These are phyloP conservation scores for Macrocentrus cingulum DNA, from an alignment of 1,140 invertebrate species.

Conservation along the genomic window DNA sequence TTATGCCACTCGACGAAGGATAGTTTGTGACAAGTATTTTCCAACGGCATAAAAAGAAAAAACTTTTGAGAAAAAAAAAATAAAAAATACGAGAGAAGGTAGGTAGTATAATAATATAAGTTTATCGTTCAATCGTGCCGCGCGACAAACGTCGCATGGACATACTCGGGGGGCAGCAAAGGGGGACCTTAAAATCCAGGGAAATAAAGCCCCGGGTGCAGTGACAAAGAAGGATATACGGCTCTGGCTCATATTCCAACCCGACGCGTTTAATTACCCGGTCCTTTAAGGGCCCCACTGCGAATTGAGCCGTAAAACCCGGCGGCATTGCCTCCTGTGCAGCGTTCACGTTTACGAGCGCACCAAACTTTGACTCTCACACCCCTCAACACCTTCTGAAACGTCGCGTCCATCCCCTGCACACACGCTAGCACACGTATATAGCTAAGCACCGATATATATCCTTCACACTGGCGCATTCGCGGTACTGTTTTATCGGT, in stretches of 20 bases:
- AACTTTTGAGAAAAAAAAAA: not conserved
- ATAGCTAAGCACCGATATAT: not conserved
- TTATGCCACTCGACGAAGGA: not conserved
- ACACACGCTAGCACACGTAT: not conserved
- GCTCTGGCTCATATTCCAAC: slow-evolving; percentile 21
- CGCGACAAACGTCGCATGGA: slow-evolving; percentile 12
- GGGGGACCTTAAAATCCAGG: slow-evolving; percentile 31
- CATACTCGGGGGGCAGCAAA: slow-evolving; percentile 28
- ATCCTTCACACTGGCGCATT: not conserved
- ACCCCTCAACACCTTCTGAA: not conserved
- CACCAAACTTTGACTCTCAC: slow-evolving; percentile 40
- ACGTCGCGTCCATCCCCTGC: not conserved
- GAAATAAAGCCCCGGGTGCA: slow-evolving; percentile 21
- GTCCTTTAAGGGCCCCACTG: slow-evolving; percentile 53
- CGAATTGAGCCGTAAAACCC: slow-evolving; percentile 54
- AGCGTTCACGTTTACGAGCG: slow-evolving; percentile 50
- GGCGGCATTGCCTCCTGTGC: slow-evolving; percentile 11
- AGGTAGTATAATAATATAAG: slow-evolving; percentile 23
- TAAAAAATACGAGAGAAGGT: not conserved
- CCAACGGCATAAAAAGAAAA: not conserved
- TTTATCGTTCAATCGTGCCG: slow-evolving; percentile 20
- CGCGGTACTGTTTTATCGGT: slow-evolving; percentile 47
- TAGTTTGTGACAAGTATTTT: not conserved
- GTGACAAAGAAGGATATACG: slow-evolving; percentile 13
- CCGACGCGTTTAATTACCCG: slow-evolving; percentile 50